phyloP scores from a whole-genome alignment of 2,113 vertebrate genomes.

The Pseudolaguvia tuberculata region DNA sequence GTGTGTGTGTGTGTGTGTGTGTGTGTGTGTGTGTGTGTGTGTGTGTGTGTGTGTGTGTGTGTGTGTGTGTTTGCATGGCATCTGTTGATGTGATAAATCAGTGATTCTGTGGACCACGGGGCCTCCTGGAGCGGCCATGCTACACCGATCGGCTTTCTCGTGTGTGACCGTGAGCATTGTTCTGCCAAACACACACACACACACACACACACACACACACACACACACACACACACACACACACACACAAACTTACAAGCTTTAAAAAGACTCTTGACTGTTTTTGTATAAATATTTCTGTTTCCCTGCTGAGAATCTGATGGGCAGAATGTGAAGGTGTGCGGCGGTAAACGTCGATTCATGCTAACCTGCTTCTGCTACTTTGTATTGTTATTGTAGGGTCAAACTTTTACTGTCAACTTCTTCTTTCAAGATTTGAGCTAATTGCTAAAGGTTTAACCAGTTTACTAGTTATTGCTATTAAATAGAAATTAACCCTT shows the following conservation, averaged over 20 bases:
- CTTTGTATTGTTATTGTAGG: no score
- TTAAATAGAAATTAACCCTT: background rate
- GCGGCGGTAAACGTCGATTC: no score
- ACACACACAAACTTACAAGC: slow-evolving; percentile 31
- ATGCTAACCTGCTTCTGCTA: no score
- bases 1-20: no score
- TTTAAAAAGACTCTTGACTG: slow-evolving; percentile 25
- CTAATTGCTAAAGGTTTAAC: background rate
- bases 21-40: slow-evolving; percentile 8
- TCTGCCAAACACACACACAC: slow-evolving; percentile 84
- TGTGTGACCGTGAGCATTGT: slow-evolving; percentile 86
- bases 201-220: slow-evolving; percentile 76
- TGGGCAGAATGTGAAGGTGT: no score
- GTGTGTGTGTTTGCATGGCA: slow-evolving; percentile 47
- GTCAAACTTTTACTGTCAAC: background rate
- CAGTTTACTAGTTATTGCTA: background rate
- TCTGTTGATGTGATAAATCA: slow-evolving; percentile 68
- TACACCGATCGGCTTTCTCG: slow-evolving; percentile 79
- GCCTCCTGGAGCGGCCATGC: slow-evolving; percentile 71
- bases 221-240: slow-evolving; percentile 73
- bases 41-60: slow-evolving; percentile 40
- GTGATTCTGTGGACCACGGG: slow-evolving; percentile 68
- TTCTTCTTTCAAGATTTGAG: background rate
- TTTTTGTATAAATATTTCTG: background rate
- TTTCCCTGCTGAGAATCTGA: no score